phyloP scores from a whole-genome alignment of 2,113 vertebrate species.

The Perca flavescens region DNA sequence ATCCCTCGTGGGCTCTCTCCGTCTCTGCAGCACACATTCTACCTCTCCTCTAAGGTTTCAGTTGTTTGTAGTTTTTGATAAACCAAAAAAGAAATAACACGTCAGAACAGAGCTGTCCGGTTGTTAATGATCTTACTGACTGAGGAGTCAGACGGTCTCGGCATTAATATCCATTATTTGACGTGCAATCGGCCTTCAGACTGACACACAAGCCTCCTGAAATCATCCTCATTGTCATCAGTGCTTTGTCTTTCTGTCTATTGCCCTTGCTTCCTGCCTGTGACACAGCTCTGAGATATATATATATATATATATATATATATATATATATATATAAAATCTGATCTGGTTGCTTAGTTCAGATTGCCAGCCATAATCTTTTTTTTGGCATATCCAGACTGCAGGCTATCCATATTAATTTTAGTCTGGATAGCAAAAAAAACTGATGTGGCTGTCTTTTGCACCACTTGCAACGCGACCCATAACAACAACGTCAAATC shows the following conservation, averaged over 20 bases:
- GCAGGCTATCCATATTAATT: too few relatives aligned
- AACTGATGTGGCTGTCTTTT: too few relatives aligned
- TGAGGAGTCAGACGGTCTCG: neutral
- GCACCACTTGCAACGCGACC: too few relatives aligned
- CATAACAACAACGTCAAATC: too few relatives aligned
- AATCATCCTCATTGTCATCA: conserved; percentile 6
- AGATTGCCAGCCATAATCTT: too few relatives aligned
- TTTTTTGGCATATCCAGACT: too few relatives aligned
- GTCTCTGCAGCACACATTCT: conserved; percentile 10
- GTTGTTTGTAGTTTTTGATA: conserved; percentile 6
- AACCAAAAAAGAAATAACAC: conserved; percentile 22
- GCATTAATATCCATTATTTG: conserved; percentile 24
- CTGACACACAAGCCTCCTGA: conserved; percentile 8
- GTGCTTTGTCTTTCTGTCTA: neutral
- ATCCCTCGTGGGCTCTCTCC: neutral
- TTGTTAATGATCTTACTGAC: conserved; percentile 32
- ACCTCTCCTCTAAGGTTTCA: neutral
- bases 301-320: too few relatives aligned
- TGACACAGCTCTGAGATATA: too few relatives aligned
- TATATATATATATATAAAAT: too few relatives aligned
- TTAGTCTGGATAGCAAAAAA: too few relatives aligned
- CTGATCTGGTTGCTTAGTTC: too few relatives aligned
- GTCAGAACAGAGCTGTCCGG: conserved; percentile 19
- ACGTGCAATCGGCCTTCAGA: neutral
- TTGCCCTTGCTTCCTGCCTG: neutral